Conservation (phyloP, 2,113 vertebrate genomes). For the Sorex araneus region DNA sequence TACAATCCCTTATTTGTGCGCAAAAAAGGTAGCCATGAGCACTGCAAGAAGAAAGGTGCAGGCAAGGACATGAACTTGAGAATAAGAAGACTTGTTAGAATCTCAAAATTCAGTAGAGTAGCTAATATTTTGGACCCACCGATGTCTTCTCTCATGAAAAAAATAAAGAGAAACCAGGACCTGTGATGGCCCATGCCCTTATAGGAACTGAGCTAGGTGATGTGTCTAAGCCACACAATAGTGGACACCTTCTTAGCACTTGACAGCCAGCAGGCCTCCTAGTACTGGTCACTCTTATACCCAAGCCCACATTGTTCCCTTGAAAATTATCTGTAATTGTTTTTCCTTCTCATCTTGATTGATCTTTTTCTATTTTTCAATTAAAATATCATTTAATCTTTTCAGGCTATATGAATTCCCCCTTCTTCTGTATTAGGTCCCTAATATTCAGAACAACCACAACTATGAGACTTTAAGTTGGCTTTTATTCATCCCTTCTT, state of each 20-base stretch:
- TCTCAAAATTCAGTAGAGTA: not conserved
- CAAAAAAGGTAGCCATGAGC: not conserved
- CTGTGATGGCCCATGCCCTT: not conserved
- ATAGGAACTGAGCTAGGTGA: not conserved
- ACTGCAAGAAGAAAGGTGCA: not conserved
- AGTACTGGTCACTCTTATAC: not conserved
- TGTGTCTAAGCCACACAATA: no score
- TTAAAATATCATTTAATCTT: not conserved
- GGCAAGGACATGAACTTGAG: not conserved
- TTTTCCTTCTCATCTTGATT: conserved; percentile 19
- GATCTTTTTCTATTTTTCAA: not conserved
- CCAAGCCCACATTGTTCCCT: not conserved
- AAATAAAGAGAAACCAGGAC: not conserved
- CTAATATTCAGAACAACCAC: not conserved
- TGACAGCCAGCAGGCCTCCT: not conserved
- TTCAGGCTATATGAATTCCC: not conserved
- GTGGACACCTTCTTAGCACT: not conserved
- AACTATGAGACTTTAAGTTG: not conserved
- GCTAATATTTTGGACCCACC: not conserved
- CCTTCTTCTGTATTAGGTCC: not conserved
- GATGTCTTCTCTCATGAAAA: not conserved
- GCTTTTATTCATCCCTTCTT: not conserved
- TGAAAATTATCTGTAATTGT: not conserved
- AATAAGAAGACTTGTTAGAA: not conserved
- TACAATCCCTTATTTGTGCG: rapidly evolving